Percentiles rank a stretch among this genome's conserved stretches.
phyloP scores from a whole-genome alignment of 2,888 invertebrate genomes.

The Prenolepis imparis region DNA sequence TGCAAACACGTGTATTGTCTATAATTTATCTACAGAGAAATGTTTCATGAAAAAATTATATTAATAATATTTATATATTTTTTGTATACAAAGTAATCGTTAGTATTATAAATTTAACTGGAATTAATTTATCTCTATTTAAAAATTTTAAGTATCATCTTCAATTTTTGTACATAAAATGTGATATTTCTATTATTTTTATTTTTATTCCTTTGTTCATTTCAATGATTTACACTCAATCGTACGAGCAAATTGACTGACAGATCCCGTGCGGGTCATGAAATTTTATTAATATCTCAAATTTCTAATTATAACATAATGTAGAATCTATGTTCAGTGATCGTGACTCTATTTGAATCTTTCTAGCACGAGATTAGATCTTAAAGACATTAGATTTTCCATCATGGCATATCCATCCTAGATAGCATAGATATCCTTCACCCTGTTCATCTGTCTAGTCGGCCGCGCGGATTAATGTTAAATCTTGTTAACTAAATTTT shows the following conservation, averaged over 20 bases:
- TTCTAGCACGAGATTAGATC: constrained; percentile 26
- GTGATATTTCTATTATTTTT: constrained; percentile 14
- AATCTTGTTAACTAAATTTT: constrained; percentile 20
- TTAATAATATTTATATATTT: not conserved
- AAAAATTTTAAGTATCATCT: not conserved
- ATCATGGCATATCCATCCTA: constrained; percentile 41
- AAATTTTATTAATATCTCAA: constrained; percentile 37
- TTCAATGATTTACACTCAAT: not conserved
- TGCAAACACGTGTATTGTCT: not conserved
- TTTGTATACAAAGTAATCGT: not conserved
- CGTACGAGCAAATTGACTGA: not conserved
- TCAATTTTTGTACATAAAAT: not conserved
- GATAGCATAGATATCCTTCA: constrained; percentile 17
- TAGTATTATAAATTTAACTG: not conserved
- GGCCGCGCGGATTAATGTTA: not conserved
- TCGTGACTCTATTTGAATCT: constrained; percentile 40
- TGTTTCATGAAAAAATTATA: not conserved
- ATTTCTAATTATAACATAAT: constrained; percentile 40
- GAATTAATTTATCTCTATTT: not conserved
- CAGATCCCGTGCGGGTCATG: not conserved
- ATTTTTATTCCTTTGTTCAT: constrained; percentile 20
- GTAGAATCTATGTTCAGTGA: constrained; percentile 40
- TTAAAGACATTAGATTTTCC: constrained; percentile 43
- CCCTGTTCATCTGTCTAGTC: constrained; percentile 21
- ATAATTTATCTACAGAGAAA: not conserved